These are phyloP conservation scores for Trachemys scripta DNA, from an alignment of 2,113 vertebrate genomes.

Conservation along the genomic window DNA sequence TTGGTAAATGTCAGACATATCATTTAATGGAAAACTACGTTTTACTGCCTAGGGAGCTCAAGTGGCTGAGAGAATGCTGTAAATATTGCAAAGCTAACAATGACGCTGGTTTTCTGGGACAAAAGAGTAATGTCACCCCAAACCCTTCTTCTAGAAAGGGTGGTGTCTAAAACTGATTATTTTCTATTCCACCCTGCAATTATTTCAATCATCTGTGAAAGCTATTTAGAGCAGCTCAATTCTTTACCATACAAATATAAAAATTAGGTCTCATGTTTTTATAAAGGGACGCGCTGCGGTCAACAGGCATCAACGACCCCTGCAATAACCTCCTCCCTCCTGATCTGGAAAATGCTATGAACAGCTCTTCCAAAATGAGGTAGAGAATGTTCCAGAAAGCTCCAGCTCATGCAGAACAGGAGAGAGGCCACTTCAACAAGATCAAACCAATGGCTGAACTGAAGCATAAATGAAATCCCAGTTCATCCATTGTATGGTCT, in stretches of 20 bases:
- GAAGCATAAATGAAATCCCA: background rate
- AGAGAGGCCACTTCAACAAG: background rate
- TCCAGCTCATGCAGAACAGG: accelerated
- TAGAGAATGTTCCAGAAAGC: accelerated
- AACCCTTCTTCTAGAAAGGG: background rate
- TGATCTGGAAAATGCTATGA: accelerated
- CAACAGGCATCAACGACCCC: background rate
- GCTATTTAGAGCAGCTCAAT: background rate
- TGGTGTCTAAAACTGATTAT: background rate
- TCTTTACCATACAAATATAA: background rate
- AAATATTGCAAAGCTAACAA: conserved; percentile 31
- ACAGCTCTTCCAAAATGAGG: accelerated
- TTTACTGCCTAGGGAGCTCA: conserved; percentile 47
- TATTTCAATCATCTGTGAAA: background rate
- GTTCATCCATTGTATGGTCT: background rate
- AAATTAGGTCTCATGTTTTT: background rate
- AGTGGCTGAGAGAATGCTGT: background rate
- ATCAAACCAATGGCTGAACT: background rate
- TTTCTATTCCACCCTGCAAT: background rate
- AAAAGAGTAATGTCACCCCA: background rate
- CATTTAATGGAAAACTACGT: conserved; percentile 73
- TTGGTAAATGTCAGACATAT: conserved; percentile 81
- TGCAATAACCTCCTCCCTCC: background rate
- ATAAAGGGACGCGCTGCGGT: background rate
- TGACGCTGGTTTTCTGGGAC: background rate